Base-by-base conservation (phyloP, 2,113 vertebrate species). In the Oriolus oriolus region DNA sequence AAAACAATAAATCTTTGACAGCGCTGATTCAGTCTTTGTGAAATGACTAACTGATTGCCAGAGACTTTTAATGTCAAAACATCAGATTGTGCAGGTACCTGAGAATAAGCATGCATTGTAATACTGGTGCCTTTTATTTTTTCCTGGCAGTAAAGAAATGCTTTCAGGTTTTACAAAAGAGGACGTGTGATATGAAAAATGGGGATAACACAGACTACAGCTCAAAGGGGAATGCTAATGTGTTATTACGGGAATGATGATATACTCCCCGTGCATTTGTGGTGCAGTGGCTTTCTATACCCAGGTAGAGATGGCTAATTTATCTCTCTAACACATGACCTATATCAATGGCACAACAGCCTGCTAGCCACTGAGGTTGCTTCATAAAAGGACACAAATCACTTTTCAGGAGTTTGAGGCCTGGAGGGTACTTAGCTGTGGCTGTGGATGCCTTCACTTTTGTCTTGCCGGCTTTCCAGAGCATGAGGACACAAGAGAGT, bases 1-100 rank as follows among this genome's bases (percentile, higher is more conserved):
- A 93, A 96, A 97, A 97, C 94, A 97, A 96, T 97, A 95, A 95
- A 95, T 98, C 95, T 96, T 89, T 96, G 96, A 97, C 96, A 97
- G 80, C 4, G 1, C 85, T 95, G 95, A 97, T 97, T 96, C 97
- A 95, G 97, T 97, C 88, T 75, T 92, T 89, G 73, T 96, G 79
- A 87, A 95, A 88, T 68, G 88, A 95, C 80, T 91, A 95, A 89
- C 91, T 95, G 84, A 95, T 93, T 97, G 95, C 74, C 86, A 95
- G 90, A 96, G 96, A 97, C 90, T 96, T 97, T 94, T 97, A 91
- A 89, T 95, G 96, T 98, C 96, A 97, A 97, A 97, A 98, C 91
- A 96, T 96, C 91, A 92, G 96, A 92, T 89, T 95, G 42, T 95
- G 85, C 94, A 95, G 89, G 74, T 94, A 68, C 85, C 89, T 94